Conservation (phyloP, 2,113 vertebrate species). For the Periophthalmus modestus region DNA sequence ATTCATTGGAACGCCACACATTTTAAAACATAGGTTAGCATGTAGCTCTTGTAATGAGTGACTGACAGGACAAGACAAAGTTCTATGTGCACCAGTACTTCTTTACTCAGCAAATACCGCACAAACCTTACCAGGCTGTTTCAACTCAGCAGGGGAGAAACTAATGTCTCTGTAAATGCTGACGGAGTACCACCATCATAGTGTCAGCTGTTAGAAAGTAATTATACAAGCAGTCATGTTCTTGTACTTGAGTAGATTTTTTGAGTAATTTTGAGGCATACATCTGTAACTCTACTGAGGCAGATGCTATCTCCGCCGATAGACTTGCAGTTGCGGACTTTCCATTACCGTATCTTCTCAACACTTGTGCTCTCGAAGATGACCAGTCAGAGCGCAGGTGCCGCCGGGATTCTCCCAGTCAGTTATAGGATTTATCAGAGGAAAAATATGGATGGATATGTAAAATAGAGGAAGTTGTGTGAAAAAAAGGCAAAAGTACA, state of each 20-base stretch:
- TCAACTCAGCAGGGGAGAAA: not conserved
- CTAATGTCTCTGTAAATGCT: not conserved
- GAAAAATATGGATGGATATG: no score
- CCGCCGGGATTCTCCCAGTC: no score
- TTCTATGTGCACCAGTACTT: not conserved
- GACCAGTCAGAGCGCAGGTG: no score
- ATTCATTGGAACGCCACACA: not conserved
- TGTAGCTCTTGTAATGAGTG: not conserved
- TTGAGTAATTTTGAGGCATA: not conserved
- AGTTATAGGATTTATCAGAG: no score
- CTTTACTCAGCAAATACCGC: not conserved
- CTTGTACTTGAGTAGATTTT: not conserved
- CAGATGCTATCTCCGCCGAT: no score
- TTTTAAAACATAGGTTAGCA: not conserved
- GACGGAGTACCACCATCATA: not conserved
- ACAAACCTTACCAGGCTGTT: not conserved
- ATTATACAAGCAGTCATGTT: not conserved
- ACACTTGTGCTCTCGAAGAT: no score
- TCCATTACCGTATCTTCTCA: no score
- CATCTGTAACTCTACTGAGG: no score
- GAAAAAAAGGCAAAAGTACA: no score
- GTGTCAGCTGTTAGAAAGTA: no score
- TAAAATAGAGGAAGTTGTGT: no score
- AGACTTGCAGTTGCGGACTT: no score
- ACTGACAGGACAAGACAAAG: not conserved